phyloP scores from a whole-genome alignment of 1,140 invertebrate species.

The Drosophila equinoxialis region DNA sequence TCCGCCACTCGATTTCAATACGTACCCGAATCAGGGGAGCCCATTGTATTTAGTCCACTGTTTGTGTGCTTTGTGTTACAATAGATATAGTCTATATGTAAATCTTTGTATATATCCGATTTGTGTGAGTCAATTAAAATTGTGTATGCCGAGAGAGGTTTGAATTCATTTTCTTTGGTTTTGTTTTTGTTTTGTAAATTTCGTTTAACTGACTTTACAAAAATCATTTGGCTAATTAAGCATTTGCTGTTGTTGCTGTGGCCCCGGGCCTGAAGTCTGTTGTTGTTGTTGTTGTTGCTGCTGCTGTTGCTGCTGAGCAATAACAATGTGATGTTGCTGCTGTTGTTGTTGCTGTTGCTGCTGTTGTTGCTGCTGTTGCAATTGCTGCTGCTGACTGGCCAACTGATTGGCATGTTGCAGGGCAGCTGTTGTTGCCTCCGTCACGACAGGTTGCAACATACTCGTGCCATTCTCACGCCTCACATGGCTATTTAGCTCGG shows the following conservation, averaged over 20 bases:
- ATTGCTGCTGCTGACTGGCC: slow-evolving; percentile 59
- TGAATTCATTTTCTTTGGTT: slow-evolving; percentile 1
- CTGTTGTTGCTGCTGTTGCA: slow-evolving; percentile 65
- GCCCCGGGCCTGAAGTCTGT: slow-evolving; percentile 55
- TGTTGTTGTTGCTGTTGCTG: slow-evolving; percentile 63
- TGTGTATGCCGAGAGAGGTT: slow-evolving; percentile 61
- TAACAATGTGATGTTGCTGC: slow-evolving; percentile 35
- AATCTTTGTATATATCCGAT: slow-evolving; percentile 55
- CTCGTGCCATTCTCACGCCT: slow-evolving; percentile 74
- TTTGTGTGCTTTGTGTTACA: slow-evolving; percentile 23
- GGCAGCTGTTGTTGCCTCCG: slow-evolving; percentile 68
- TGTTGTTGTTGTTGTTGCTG: slow-evolving; percentile 58
- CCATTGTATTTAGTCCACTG: slow-evolving; percentile 14
- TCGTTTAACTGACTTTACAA: slow-evolving; percentile 82
- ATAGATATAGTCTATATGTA: slow-evolving; percentile 42
- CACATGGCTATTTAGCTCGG: slow-evolving; percentile 88
- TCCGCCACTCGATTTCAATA: neutral
- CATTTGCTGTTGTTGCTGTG: slow-evolving; percentile 76
- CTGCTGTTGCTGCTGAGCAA: slow-evolving; percentile 52
- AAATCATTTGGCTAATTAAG: slow-evolving; percentile 83
- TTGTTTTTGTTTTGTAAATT: slow-evolving; percentile 43
- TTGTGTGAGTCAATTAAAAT: slow-evolving; percentile 78
- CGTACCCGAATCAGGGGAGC: neutral
- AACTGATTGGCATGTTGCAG: slow-evolving; percentile 69
- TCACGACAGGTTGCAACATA: slow-evolving; percentile 77